Base-by-base conservation (phyloP, 2,113 vertebrate genomes). In the Acinonyx jubatus region DNA sequence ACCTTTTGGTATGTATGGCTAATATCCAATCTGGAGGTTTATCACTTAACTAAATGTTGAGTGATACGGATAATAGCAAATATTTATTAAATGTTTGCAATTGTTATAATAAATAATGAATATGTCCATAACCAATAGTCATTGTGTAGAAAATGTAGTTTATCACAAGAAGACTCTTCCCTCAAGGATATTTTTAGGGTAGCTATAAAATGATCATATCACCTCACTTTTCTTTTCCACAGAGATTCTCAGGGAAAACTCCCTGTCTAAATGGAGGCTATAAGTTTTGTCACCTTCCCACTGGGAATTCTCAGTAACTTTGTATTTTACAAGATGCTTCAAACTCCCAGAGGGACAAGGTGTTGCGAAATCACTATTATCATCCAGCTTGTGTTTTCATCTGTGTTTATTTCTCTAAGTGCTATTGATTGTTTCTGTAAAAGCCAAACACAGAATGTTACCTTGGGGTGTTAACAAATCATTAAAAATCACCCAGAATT, bases 311-410 rank as follows among this genome's bases (percentile, higher is more conserved):
- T 97, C 80, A 94, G 84, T 52, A 50, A 94, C 45, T 23, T 96
- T 97, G 71, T 90, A 91, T 96, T 87, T 97, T 89, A 50, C 76
- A 98, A 92, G 80, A 96, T 61, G 69, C 84, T 96, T 96, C 84
- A 94, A 95, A 79, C 4, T 87, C 83, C 89, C 84, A 66, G 41
- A 41, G 19, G 29, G 79, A 38, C 71, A 81, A 68, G 96, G 25
- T 66, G 79, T 69, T 92, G 38, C 89, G 41, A 80, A 94, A 96
- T 97, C 87, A 94, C 97, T 98, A 94, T 97, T 98, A 92, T 96
- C 96, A 97, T 85, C 88, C 55, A 95, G 73, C 79, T 97, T 66
- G 65, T 96, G 82, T 96, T 96, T 94, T 95, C 63, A 78, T 96
- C 92, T 76, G 79, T 38, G n/a, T 27, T 91, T 92, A 96, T 89